Percentiles rank a stretch among this genome's conserved stretches.
phyloP scores from a whole-genome alignment of 2,113 vertebrate genomes.

The Muntiacus reevesi region DNA sequence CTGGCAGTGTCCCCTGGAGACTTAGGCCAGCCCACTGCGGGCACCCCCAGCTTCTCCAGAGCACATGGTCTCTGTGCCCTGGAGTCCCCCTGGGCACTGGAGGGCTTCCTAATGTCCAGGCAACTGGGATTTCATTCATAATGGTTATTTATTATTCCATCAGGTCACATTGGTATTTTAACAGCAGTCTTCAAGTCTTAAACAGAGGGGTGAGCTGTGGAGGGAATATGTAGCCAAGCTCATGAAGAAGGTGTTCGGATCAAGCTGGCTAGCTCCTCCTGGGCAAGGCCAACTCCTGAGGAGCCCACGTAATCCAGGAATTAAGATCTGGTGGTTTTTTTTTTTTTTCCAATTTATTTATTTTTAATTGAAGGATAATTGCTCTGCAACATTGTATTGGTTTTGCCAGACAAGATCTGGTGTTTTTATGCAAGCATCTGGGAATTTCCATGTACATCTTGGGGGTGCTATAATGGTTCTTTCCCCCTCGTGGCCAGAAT shows the following conservation, averaged over 20 bases:
- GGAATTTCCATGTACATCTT: neutral
- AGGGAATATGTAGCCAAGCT: neutral
- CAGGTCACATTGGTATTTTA: neutral
- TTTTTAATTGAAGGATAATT: neutral
- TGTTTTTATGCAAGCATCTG: neutral
- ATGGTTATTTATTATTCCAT: neutral
- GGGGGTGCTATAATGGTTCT: fast-evolving
- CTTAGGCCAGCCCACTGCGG: neutral
- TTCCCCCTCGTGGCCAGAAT: fast-evolving
- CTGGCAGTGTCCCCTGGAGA: neutral
- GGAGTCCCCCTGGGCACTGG: fast-evolving
- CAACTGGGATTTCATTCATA: neutral
- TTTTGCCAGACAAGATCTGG: neutral
- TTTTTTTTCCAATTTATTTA: neutral
- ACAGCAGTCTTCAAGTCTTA: neutral
- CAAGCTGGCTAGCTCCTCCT: fast-evolving
- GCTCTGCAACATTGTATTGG: neutral
- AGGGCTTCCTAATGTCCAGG: neutral
- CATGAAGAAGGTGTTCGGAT: neutral
- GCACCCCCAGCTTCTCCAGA: neutral
- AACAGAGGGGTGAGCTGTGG: neutral
- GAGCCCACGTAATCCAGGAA: neutral
- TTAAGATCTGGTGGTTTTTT: neutral
- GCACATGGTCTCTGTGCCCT: neutral
- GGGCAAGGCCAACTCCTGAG: neutral